These are phyloP conservation scores for Pollenia labialis DNA, from an alignment of 2,888 invertebrate species.

Conservation along the genomic window DNA sequence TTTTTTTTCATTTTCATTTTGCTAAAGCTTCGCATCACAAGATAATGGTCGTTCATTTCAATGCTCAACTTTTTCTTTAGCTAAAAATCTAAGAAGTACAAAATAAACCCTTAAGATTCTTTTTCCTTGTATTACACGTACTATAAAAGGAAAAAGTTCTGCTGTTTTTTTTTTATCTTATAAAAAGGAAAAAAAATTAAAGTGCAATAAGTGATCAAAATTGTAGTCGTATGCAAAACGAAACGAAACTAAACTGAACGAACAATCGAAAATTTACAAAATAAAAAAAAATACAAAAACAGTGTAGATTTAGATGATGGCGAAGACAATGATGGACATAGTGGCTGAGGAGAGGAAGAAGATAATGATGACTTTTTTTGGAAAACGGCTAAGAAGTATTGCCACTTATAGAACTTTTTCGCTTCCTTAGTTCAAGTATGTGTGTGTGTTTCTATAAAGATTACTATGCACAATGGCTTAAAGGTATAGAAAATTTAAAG, in stretches of 20 bases:
- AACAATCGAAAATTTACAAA: conserved; percentile 58
- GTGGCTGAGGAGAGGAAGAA: conserved; percentile 3
- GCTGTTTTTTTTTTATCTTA: conserved; percentile 27
- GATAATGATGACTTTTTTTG: conserved; percentile 35
- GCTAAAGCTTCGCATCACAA: conserved; percentile 60
- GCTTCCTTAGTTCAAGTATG: conserved; percentile 15
- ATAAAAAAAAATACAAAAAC: conserved; percentile 41
- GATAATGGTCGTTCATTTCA: conserved; percentile 44
- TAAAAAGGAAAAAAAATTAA: neutral
- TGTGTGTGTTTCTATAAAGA: neutral
- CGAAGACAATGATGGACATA: conserved; percentile 52
- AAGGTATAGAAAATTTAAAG: neutral
- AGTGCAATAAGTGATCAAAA: conserved; percentile 49
- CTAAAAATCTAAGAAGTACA: conserved; percentile 54
- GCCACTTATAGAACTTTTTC: conserved; percentile 56
- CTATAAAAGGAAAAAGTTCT: conserved; percentile 37
- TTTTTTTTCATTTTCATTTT: conserved; percentile 29
- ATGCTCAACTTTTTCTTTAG: conserved; percentile 7
- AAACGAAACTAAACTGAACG: conserved; percentile 48
- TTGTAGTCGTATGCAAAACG: conserved; percentile 67
- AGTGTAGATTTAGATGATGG: conserved; percentile 69
- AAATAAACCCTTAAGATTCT: conserved; percentile 63
- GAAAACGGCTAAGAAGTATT: conserved; percentile 59
- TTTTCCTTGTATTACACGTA: conserved; percentile 19
- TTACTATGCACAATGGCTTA: conserved; percentile 32